Conservation (phyloP, 2,888 invertebrate species). For the Tipula unca region DNA sequence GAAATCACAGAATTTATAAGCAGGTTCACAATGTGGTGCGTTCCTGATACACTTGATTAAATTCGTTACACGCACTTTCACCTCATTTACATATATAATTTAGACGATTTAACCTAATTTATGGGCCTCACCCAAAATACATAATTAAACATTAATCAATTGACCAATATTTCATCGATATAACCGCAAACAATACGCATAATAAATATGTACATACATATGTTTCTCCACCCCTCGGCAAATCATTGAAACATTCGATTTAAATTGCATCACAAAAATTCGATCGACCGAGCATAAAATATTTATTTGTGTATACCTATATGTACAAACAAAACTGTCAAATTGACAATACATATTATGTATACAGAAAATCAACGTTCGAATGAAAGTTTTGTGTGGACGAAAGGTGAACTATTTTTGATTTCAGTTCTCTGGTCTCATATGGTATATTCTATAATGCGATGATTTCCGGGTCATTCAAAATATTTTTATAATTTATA, state of each 20-base stretch:
- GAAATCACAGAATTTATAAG: background rate
- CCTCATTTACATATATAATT: background rate
- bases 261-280: background rate
- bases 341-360: background rate
- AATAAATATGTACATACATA: background rate
- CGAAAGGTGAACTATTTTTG: background rate
- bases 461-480: background rate
- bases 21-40: background rate
- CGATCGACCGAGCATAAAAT: background rate
- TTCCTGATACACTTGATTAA: background rate
- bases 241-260: background rate
- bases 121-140: background rate
- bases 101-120: background rate
- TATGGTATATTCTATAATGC: background rate
- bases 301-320: background rate
- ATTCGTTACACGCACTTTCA: background rate
- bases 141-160: background rate
- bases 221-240: too few species aligned
- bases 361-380: background rate
- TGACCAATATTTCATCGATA: background rate
- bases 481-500: background rate
- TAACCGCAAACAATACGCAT: background rate
- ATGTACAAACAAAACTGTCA: background rate
- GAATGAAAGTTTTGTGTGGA: background rate
- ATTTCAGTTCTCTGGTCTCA: background rate